Base-by-base conservation (phyloP, 1,140 invertebrate species). In the Mylabris phalerata region DNA sequence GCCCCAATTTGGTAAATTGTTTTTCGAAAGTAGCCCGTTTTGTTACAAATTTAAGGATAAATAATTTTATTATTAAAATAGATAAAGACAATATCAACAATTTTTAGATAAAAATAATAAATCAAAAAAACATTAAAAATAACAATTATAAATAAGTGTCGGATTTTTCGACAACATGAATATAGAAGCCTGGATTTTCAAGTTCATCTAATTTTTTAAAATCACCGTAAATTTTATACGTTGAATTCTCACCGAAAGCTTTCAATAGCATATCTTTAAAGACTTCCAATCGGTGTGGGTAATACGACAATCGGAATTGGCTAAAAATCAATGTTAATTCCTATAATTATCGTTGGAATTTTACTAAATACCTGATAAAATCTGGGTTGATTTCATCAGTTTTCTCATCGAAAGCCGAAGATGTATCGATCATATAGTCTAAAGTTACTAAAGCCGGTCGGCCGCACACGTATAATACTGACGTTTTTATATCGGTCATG, bases 221-320 rank as follows among this genome's bases (percentile, higher is more conserved):
- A 72, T 94, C 91, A 0, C 84, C 90, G 63, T 81, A 93, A 24
- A 92, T 82, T 44, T 78, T 77, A 69, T 91, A 87, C 49, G 82
- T 80, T 0, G 80, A 78, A 24, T 79, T 72, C 9, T 75, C 64
- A n/a, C 81, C 82, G 71, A 94, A 93, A 4, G 83, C 81, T 54
- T 88, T 84, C 42, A 77, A 73, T 10, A 93, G 71, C 74, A 92
- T 85, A 2, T 78, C 66, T 1, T 79, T 83, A 73, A 94, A 93
- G 2, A 77, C 74, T 7, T 82, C 77, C 49, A 93, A 72, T 45
- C 80, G 81, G 67, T 93, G 90, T 4, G 91, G 91, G 75, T 90
- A 92, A 70, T 93, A 94, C 4, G 89, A 91, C 10, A 93, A 74
- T 9, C 90, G 81, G 75, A 93, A 94, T 67, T 90, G 84, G 67